Base-by-base conservation (phyloP, 2,113 vertebrate species). In the Ochotona curzoniae region DNA sequence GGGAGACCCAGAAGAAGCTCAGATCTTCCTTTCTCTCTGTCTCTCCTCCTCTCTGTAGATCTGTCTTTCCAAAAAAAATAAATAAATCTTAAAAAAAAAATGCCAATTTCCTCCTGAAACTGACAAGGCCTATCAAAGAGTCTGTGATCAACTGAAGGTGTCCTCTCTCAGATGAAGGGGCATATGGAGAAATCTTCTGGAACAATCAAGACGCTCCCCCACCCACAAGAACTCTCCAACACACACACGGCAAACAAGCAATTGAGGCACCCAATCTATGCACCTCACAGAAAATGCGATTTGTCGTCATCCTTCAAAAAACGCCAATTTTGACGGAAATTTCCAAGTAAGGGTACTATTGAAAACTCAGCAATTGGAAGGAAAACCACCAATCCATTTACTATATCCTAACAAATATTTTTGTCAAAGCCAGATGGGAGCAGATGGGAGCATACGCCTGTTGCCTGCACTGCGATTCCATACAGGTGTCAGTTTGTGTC, bases 361-460 rank as follows among this genome's bases (percentile, higher is more conserved):
- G 79, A 70, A 1, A 85, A 66, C 51, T 83, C 5, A 35, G 44
- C 14, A 90, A 69, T 69, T 92, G 69, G 32, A 93, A 93, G 88
- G 30, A 90, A 88, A 94, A 63, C 71, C 61, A 38, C 47, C 51
- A 87, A 25, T 12, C 63, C 26, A 82, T 47, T 69, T 67, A 88
- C 30, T n/a, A 74, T 60, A 70, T 14, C 51, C 81, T 66, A 79
- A 70, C 26, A 91, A 83, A 61, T 79, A 69, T 44, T 88, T 73
- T 60, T 26, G 15, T 63, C 13, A n/a, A 63, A 38, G 81, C 38
- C 38, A 44, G 38, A 44, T n/a, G n/a, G n/a, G n/a, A n/a, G n/a
- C n/a, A n/a, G n/a, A n/a, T n/a, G n/a, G n/a, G n/a, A n/a, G n/a
- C n/a, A n/a, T n/a, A n/a, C n/a, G n/a, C n/a, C n/a, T n/a, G n/a